Evolutionary conservation across 2,113 vertebrate species (phyloP).

Genomic region (Xerus inauris): DNA sequence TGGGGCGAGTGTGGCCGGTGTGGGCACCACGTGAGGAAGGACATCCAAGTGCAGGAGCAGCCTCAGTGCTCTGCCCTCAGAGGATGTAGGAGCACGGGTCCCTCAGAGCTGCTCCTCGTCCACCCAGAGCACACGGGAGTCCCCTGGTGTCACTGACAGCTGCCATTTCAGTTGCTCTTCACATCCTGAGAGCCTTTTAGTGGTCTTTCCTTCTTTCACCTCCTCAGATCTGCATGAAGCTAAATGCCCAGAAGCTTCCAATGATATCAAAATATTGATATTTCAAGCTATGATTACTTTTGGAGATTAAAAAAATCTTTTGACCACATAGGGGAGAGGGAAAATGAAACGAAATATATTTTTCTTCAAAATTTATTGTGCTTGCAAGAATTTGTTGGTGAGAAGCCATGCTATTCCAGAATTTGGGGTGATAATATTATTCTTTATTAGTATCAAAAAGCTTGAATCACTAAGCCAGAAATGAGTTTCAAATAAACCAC

Average conservation of each 20-base stretch:
- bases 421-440: neutral
- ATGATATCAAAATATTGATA: neutral
- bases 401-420: neutral
- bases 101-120: neutral
- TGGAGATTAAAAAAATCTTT: neutral
- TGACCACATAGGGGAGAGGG: neutral
- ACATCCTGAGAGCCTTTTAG: fast-evolving
- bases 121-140: neutral
- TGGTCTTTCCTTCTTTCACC: neutral
- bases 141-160: fast-evolving
- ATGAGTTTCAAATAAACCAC: neutral
- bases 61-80: no score
- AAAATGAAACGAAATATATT: neutral
- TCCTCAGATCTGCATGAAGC: neutral
- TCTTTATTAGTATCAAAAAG: constrained; percentile 17
- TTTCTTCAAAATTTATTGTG: neutral
- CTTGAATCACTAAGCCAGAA: neutral
- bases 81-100: no score
- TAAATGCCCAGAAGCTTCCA: fast-evolving
- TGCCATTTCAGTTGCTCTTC: no score
- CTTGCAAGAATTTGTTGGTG: neutral
- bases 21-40: neutral
- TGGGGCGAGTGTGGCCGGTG: no score
- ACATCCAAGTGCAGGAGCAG: neutral
- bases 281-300: neutral